Evolutionary conservation across 1,140 invertebrate genomes (phyloP).

Genomic region (Heliconius himera): DNA sequence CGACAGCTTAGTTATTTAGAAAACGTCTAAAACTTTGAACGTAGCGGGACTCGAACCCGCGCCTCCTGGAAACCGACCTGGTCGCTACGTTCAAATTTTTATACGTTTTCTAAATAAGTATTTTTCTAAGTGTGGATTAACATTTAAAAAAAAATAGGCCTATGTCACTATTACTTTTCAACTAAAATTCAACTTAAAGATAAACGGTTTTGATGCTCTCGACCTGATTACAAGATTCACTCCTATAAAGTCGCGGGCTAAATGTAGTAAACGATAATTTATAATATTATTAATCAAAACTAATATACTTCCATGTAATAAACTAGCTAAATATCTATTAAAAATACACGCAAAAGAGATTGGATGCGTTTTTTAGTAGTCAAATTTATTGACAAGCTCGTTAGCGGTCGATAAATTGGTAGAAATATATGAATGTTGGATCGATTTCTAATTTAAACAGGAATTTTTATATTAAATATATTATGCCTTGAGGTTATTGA

Average conservation of each 20-base stretch:
- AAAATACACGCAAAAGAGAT: conserved; percentile 29
- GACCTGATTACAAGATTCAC: not conserved
- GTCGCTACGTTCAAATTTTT: no score
- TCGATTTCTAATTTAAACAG: conserved; percentile 34
- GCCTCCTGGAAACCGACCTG: no score
- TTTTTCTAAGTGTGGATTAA: no score
- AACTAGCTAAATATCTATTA: conserved; percentile 31
- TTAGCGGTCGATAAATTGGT: conserved; percentile 63
- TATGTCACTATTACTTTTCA: not conserved
- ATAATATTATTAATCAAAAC: conserved; percentile 12
- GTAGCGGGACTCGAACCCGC: no score
- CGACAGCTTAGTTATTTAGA: no score
- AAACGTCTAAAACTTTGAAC: no score
- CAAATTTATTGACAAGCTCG: conserved; percentile 66
- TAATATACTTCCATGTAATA: conserved; percentile 24
- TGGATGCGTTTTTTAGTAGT: conserved; percentile 45
- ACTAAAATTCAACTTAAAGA: not conserved
- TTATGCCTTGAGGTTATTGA: not conserved
- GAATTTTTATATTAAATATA: conserved; percentile 29
- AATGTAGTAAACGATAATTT: not conserved
- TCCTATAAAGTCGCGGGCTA: not conserved
- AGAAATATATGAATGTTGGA: conserved; percentile 36
- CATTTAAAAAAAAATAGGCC: no score
- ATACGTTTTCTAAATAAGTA: no score
- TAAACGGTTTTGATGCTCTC: not conserved